These are phyloP conservation scores for Epicauta chinensis DNA, from an alignment of 1,140 invertebrate genomes.

Conservation along the genomic window DNA sequence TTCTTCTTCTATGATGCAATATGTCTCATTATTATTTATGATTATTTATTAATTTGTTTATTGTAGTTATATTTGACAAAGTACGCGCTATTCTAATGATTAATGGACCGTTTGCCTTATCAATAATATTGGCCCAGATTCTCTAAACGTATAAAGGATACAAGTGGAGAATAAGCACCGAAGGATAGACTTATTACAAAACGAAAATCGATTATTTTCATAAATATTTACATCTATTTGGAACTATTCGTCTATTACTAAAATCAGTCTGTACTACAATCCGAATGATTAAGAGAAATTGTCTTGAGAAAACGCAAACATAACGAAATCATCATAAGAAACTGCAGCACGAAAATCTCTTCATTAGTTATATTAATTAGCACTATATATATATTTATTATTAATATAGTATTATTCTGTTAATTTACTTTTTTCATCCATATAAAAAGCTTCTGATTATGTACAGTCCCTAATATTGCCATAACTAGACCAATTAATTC, in stretches of 20 bases:
- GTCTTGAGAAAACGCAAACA: background rate
- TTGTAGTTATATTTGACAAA: background rate
- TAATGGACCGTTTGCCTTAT: conserved; percentile 33
- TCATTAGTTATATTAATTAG: conserved; percentile 4
- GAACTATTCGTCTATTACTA: conserved; percentile 16
- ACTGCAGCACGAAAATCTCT: conserved; percentile 28
- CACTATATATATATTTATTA: background rate
- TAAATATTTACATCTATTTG: conserved; percentile 37
- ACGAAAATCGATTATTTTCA: conserved; percentile 24
- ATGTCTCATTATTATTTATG: conserved; percentile 1
- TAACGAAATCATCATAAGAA: conserved; percentile 26
- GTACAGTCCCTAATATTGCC: conserved; percentile 37
- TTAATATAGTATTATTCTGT: conserved; percentile 2
- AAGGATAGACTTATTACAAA: conserved; percentile 5
- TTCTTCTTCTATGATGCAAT: conserved; percentile 14
- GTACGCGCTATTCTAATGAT: conserved; percentile 41
- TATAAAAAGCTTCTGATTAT: conserved; percentile 44
- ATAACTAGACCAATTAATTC: conserved; percentile 18
- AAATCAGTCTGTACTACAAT: conserved; percentile 25
- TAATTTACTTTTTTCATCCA: conserved; percentile 25
- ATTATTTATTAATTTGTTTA: conserved; percentile 10
- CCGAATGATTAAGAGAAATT: background rate
- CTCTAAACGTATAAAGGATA: conserved; percentile 17
- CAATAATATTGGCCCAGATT: conserved; percentile 20
- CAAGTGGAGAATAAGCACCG: conserved; percentile 33